A percentile compares a stretch with the other conserved stretches of the same genome.
These are phyloP conservation scores for Grantiella picta DNA, from an alignment of 2,113 vertebrate genomes.

Conservation along the genomic window DNA sequence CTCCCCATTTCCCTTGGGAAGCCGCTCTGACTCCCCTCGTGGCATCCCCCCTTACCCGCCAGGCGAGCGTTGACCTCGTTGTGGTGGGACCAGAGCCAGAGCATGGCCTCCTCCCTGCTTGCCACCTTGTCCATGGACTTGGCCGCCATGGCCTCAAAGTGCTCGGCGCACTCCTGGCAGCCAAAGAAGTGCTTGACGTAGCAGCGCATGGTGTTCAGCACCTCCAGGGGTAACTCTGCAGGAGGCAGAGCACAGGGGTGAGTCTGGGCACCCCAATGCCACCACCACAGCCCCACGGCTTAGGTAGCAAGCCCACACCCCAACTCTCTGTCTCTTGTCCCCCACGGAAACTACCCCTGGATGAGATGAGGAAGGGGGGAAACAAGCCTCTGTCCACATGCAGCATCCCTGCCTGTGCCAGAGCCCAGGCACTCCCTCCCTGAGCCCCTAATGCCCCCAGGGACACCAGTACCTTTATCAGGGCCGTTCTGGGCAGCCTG, in stretches of 20 bases:
- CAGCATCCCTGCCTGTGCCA: neutral
- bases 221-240: conserved; percentile 76
- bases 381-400: neutral
- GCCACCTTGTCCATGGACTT: conserved; percentile 72
- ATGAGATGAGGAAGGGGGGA: neutral
- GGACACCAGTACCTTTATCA: conserved; percentile 23
- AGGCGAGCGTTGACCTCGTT: conserved; percentile 89
- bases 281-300: rapidly evolving
- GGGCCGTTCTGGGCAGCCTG: conserved; percentile 68
- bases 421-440: neutral
- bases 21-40: rapidly evolving
- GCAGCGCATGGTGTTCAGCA: conserved; percentile 79
- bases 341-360: neutral
- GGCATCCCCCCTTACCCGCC: conserved; percentile 71
- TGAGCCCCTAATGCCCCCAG: rapidly evolving
- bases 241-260: neutral
- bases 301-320: neutral
- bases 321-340: rapidly evolving
- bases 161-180: conserved; percentile 81
- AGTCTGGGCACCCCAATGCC: rapidly evolving
- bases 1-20: neutral
- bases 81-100: conserved; percentile 92
- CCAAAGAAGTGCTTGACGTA: conserved; percentile 86
- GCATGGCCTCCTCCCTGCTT: conserved; percentile 36
- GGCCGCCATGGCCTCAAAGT: conserved; percentile 87